Percentiles rank a stretch among this genome's conserved stretches.
phyloP scores from a whole-genome alignment of 2,113 vertebrate species.

The Campylomormyrus tamandua region DNA sequence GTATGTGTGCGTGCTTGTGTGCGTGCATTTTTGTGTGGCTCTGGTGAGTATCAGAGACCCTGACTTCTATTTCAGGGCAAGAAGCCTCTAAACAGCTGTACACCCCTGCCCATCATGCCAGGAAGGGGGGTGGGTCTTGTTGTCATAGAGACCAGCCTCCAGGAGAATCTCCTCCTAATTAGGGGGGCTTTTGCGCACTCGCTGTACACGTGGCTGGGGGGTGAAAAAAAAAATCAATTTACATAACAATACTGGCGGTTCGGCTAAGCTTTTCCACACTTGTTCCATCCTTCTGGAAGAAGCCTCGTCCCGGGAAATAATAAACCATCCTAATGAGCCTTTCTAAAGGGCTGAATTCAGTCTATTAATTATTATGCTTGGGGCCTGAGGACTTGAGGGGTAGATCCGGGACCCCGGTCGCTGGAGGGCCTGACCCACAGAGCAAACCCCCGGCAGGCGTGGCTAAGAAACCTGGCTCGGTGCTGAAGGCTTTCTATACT shows the following conservation, averaged over 20 bases:
- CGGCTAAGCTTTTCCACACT: neutral
- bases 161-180: slow-evolving; percentile 30
- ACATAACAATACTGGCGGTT: slow-evolving; percentile 16
- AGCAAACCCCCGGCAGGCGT: slow-evolving; percentile 19
- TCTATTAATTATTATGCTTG: neutral
- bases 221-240: slow-evolving; percentile 10
- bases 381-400: slow-evolving; percentile 21
- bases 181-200: slow-evolving; percentile 31
- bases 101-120: slow-evolving; percentile 24
- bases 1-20: slow-evolving; percentile 12
- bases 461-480: slow-evolving; percentile 48
- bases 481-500: slow-evolving; percentile 35
- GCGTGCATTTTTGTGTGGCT: slow-evolving; percentile 6
- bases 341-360: neutral
- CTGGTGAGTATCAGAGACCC: slow-evolving; percentile 23
- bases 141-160: slow-evolving; percentile 42
- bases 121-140: slow-evolving; percentile 34
- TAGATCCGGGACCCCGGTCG: slow-evolving; percentile 13
- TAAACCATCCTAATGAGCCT: neutral
- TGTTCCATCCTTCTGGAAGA: neutral
- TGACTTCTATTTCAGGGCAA: slow-evolving; percentile 30
- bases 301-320: neutral
- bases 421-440: neutral
- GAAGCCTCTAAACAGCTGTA: slow-evolving; percentile 32
- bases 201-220: slow-evolving; percentile 24